Evolutionary conservation across 2,888 invertebrate species (phyloP).

Genomic region (Ellobium chinense): DNA sequence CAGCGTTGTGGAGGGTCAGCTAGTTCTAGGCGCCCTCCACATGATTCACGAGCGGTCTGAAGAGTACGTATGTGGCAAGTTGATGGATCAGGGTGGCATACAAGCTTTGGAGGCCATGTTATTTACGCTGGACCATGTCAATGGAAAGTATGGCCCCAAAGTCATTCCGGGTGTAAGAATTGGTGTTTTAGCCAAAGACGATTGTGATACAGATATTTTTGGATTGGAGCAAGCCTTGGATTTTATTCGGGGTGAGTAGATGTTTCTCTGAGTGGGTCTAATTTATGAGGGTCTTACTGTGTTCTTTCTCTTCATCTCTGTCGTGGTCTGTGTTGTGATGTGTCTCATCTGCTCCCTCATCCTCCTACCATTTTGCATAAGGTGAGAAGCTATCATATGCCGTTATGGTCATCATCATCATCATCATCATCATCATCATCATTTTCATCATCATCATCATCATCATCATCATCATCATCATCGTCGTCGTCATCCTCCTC

Average conservation of each 20-base stretch:
- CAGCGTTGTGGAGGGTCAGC: conserved; percentile 91
- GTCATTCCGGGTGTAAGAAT: conserved; percentile 88
- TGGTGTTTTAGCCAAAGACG: conserved; percentile 94
- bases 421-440: neutral
- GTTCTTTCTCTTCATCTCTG: conserved; percentile 14
- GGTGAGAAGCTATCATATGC: too few relatives aligned
- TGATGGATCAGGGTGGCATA: conserved; percentile 93
- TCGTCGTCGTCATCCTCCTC: too few relatives aligned
- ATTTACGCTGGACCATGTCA: conserved; percentile 90
- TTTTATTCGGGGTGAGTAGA: conserved; percentile 93
- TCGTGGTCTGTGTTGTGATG: neutral
- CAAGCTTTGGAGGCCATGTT: conserved; percentile 93
- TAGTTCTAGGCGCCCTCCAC: conserved; percentile 94
- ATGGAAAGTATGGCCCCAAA: conserved; percentile 78
- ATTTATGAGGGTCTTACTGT: neutral
- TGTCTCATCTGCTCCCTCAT: neutral
- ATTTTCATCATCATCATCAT: neutral
- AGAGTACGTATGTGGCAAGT: conserved; percentile 91
- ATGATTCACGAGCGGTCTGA: conserved; percentile 94
- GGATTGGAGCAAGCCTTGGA: conserved; percentile 97
- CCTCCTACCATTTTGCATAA: neutral
- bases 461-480: too few relatives aligned
- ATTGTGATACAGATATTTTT: conserved; percentile 97
- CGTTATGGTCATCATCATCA: conserved; percentile 5
- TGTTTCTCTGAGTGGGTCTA: neutral